Base-by-base conservation (phyloP, 1,140 invertebrate species). In the Drosophila bipectinata region DNA sequence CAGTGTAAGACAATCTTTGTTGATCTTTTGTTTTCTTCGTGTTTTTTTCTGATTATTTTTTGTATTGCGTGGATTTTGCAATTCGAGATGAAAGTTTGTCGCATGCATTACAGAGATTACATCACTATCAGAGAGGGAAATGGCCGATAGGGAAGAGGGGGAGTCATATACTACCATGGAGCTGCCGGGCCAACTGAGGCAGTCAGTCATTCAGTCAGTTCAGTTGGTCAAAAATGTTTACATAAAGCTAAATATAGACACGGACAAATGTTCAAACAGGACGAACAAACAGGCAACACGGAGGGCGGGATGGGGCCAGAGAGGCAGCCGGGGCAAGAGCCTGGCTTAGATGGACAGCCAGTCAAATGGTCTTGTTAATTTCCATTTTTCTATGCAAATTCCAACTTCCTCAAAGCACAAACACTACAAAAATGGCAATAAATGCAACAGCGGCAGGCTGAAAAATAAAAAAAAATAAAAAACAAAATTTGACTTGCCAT, bases 311-410 rank as follows among this genome's bases (percentile, higher is more conserved):
- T 21, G 58, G 4, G 24, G 26, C 24, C 45, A 12, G 44, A 58
- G 39, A n/a, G 37, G 60, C 12, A 12, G 61, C 18, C 8, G 39
- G 30, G 44, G 32, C 34, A 12, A 53, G 41, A 37, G 18, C 32
- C 51, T 21, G 60, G 61, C 37, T 62, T 62, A 58, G 77, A 64
- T 66, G 73, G 79, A 88, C 75, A 87, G 78, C 75, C 72, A 88
- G 79, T 88, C 79, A 83, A 88, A 88, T 79, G 79, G 83, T 90
- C 87, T 90, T 90, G 85, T 90, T 90, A 90, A 90, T 90, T 90
- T 90, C 87, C 87, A 90, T 90, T 90, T 90, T 90, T 90, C 79
- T 83, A 90, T 90, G 87, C 85, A 90, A 90, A 90, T 90, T 83
- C 89, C 71, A 66, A 90, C 87, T 90, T 90, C 87, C 87, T 90